Conservation (phyloP, 2,797 vertebrate genomes). For the Telmatherina bonti region DNA sequence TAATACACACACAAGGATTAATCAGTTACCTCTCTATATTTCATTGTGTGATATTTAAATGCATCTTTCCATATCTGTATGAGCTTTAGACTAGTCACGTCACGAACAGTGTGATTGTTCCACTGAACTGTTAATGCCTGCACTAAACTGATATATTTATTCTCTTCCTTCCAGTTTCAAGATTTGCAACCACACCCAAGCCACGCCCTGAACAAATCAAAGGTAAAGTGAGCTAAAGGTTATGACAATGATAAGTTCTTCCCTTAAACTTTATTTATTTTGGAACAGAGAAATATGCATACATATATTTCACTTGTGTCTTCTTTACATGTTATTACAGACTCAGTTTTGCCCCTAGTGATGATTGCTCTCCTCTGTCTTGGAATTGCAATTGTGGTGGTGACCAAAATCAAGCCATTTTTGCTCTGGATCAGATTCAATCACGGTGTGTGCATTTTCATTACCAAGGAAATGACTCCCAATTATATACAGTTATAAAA, state of each 20-base stretch:
- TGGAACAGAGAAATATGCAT: neutral
- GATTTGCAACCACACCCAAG: neutral
- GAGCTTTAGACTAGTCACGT: neutral
- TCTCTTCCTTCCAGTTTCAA: slow-evolving; percentile 3
- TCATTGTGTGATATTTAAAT: neutral
- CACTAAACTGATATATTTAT: slow-evolving; percentile 11
- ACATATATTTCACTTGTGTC: too few relatives aligned
- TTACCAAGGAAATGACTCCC: neutral
- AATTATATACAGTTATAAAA: neutral
- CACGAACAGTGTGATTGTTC: slow-evolving; percentile 5
- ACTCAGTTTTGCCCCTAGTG: slow-evolving; percentile 46
- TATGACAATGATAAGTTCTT: too few relatives aligned
- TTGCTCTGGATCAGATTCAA: slow-evolving; percentile 58
- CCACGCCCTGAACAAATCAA: accelerated
- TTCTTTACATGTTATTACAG: slow-evolving; percentile 36
- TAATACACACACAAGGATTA: too few relatives aligned
- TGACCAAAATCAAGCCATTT: slow-evolving; percentile 55
- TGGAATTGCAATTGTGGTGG: slow-evolving; percentile 52
- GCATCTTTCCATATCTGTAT: too few relatives aligned
- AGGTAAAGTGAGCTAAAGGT: slow-evolving; percentile 37
- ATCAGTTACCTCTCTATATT: too few relatives aligned
- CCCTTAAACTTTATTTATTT: neutral
- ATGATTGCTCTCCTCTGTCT: slow-evolving; percentile 60
- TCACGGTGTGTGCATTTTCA: slow-evolving; percentile 58
- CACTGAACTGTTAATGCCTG: neutral